Conservation (phyloP, 2,888 invertebrate species). For the Sinohyriopsis cumingii region DNA sequence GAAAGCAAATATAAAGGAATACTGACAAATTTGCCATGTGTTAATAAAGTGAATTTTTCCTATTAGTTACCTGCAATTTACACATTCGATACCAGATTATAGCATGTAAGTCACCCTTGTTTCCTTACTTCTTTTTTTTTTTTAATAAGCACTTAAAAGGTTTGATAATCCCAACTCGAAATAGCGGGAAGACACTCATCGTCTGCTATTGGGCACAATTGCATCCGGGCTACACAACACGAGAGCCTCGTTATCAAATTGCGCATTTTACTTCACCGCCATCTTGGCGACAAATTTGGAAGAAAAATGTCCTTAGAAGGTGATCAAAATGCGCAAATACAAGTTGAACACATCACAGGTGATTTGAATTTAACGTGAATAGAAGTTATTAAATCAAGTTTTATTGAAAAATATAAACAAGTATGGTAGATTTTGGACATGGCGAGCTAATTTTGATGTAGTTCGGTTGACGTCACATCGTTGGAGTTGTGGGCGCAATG, state of each 20-base stretch:
- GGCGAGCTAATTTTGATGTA: constrained; percentile 34
- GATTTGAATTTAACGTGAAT: constrained; percentile 16
- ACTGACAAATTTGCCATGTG: too few relatives aligned
- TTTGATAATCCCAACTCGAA: too few relatives aligned
- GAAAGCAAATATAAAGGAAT: too few relatives aligned
- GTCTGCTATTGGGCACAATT: too few relatives aligned
- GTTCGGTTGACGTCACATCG: constrained; percentile 32
- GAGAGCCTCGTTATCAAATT: constrained; percentile 47
- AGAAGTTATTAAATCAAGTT: background rate
- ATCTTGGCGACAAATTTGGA: constrained; percentile 35
- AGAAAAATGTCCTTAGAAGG: constrained; percentile 63
- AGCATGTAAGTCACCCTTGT: too few relatives aligned
- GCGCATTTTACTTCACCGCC: constrained; percentile 33
- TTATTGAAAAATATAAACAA: too few relatives aligned
- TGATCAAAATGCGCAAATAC: constrained; percentile 53
- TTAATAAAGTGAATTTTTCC: too few relatives aligned
- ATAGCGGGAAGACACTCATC: too few relatives aligned
- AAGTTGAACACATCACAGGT: constrained; percentile 62
- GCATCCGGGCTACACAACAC: background rate
- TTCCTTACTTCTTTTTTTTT: too few relatives aligned
- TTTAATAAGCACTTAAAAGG: too few relatives aligned
- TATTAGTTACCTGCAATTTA: too few relatives aligned
- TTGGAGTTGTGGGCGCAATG: constrained; percentile 45
- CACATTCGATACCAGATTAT: too few relatives aligned
- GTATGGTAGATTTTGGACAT: background rate